Percentiles rank a stretch among this genome's conserved stretches.
Evolutionary conservation across 37 sponge, comb jelly and placozoan genomes (phyloP).

Genomic region (Aphrocallistes beatrix): DNA sequence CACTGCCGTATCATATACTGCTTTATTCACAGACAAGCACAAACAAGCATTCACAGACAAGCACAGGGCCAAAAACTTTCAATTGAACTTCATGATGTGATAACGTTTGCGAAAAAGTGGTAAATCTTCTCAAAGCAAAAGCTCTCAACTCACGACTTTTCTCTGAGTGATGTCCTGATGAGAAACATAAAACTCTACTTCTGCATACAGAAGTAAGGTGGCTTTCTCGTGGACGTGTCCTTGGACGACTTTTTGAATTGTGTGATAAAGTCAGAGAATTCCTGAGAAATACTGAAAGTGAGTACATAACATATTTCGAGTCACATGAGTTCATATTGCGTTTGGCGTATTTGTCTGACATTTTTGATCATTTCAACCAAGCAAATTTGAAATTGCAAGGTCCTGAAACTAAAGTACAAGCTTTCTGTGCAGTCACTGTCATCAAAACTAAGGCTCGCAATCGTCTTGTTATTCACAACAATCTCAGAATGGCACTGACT

Average conservation of each 20-base stretch:
- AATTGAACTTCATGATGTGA: background rate
- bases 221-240: conserved; percentile 12
- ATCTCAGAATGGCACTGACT: conserved; percentile 14
- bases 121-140: conserved; percentile 17
- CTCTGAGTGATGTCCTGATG: background rate
- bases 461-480: conserved; percentile 9
- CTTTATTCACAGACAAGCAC: conserved; percentile 1
- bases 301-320: background rate
- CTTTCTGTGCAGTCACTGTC: background rate
- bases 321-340: background rate
- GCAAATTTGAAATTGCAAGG: conserved; percentile 6
- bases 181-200: conserved; percentile 16
- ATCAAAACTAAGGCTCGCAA: conserved; percentile 9
- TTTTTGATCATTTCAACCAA: conserved; percentile 7
- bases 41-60: no score
- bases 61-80: no score
- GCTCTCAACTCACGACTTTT: conserved; percentile 3
- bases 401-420: background rate
- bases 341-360: background rate
- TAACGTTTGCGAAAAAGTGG: conserved; percentile 5
- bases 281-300: background rate
- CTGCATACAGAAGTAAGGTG: conserved; percentile 13
- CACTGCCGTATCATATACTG: background rate
- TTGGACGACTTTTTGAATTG: background rate
- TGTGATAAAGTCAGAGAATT: conserved; percentile 1